Evolutionary conservation across 2,797 vertebrate species (phyloP).

Genomic region (Hyperoplus immaculatus): DNA sequence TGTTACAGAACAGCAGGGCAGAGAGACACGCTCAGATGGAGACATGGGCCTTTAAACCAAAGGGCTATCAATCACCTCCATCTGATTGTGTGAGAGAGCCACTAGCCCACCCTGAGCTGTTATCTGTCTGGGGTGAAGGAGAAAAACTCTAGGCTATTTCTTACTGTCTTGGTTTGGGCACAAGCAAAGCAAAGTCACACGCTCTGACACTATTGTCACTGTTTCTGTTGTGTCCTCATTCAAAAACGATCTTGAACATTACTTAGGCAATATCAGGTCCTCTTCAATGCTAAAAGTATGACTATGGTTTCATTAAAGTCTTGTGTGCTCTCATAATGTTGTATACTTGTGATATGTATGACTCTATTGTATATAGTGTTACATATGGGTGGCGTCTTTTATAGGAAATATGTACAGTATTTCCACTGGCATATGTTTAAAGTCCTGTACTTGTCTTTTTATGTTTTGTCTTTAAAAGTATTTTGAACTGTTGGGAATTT

Average conservation of each 20-base stretch:
- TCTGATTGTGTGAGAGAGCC: conserved; percentile 61
- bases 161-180: conserved; percentile 41
- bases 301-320: too few relatives aligned
- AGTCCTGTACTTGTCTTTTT: conserved; percentile 14
- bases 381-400: too few relatives aligned
- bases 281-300: too few relatives aligned
- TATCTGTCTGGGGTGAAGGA: conserved; percentile 33
- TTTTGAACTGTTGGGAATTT: too few relatives aligned
- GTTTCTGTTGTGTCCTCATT: too few relatives aligned
- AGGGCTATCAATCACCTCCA: conserved; percentile 63
- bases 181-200: conserved; percentile 60
- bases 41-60: conserved; percentile 28
- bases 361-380: too few relatives aligned
- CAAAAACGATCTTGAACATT: too few relatives aligned
- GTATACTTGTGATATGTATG: too few relatives aligned
- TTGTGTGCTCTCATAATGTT: too few relatives aligned
- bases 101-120: conserved; percentile 19
- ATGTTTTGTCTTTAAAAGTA: conserved; percentile 8
- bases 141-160: conserved; percentile 50
- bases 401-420: background rate
- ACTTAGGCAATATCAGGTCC: too few relatives aligned
- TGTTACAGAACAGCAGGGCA: conserved; percentile 30
- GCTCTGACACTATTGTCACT: too few relatives aligned
- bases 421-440: conserved; percentile 14
- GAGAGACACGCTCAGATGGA: conserved; percentile 48